Percentiles rank a stretch among this genome's conserved stretches.
phyloP scores from a whole-genome alignment of 1,140 invertebrate species.

The Dinoponera quadriceps region DNA sequence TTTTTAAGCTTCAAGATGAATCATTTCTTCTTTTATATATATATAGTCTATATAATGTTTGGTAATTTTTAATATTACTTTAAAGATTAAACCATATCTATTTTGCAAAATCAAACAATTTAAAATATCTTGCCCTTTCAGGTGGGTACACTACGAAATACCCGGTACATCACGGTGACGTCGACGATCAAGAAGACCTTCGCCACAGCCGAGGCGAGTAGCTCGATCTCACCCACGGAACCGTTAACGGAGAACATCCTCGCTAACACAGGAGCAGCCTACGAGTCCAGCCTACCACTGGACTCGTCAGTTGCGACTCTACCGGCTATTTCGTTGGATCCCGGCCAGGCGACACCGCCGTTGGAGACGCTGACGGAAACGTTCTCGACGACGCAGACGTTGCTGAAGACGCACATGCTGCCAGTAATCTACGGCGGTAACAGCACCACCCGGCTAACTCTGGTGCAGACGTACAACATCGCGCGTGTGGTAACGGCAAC shows the following conservation, averaged over 20 bases:
- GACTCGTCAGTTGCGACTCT: slow-evolving; percentile 93
- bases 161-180: slow-evolving; percentile 93
- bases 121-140: slow-evolving; percentile 82
- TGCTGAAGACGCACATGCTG: slow-evolving; percentile 94
- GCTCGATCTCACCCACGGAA: slow-evolving; percentile 88
- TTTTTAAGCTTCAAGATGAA: neutral
- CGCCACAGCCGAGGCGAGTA: slow-evolving; percentile 87
- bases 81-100: neutral
- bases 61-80: neutral
- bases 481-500: slow-evolving; percentile 94
- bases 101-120: neutral
- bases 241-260: slow-evolving; percentile 95
- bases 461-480: slow-evolving; percentile 95
- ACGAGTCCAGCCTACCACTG: slow-evolving; percentile 89
- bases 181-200: slow-evolving; percentile 92
- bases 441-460: slow-evolving; percentile 89
- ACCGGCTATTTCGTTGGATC: slow-evolving; percentile 91
- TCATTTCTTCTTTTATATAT: no score
- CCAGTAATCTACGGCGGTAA: slow-evolving; percentile 91
- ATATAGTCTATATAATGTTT: neutral
- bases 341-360: slow-evolving; percentile 91
- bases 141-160: slow-evolving; percentile 94
- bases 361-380: slow-evolving; percentile 95
- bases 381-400: slow-evolving; percentile 94
- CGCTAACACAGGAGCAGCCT: slow-evolving; percentile 90